Evolutionary conservation across 2,888 invertebrate species (phyloP).

Genomic region (Tenodera sinensis): DNA sequence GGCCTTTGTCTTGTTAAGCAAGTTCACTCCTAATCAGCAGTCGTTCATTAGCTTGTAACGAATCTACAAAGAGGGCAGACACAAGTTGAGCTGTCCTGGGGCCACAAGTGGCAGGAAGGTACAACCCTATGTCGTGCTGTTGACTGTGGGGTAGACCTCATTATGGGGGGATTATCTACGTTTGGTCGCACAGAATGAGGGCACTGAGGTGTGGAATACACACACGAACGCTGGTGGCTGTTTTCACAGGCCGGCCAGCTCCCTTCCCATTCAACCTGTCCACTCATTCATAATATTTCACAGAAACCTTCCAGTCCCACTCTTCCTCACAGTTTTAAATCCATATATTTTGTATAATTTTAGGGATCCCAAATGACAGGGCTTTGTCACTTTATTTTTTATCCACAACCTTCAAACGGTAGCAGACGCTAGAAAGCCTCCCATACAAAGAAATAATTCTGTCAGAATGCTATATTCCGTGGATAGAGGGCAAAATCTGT

Average conservation of each 20-base stretch:
- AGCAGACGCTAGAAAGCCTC: not conserved
- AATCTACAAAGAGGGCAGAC: too few species aligned
- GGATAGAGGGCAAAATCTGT: not conserved
- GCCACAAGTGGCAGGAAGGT: not conserved
- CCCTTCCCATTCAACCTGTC: conserved; percentile 26
- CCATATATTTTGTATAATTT: not conserved
- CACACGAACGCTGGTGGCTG: not conserved
- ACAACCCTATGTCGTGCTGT: conserved; percentile 4
- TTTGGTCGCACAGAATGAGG: conserved; percentile 26
- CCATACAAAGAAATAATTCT: not conserved
- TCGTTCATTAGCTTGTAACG: too few species aligned
- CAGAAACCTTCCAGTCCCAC: not conserved
- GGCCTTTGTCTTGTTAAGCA: too few species aligned
- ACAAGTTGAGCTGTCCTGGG: not conserved
- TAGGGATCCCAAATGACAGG: not conserved
- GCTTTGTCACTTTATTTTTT: not conserved
- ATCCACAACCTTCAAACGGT: not conserved
- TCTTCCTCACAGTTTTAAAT: not conserved
- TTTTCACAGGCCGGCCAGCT: conserved; percentile 4
- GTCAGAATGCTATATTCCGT: not conserved
- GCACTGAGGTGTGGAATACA: conserved; percentile 22
- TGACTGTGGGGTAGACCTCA: conserved; percentile 29
- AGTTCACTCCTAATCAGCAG: too few species aligned
- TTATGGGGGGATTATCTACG: conserved; percentile 28
- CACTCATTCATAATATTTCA: conserved; percentile 31